A percentile compares a stretch with the other conserved stretches of the same genome.
Conservation (phyloP, 2,888 invertebrate species). For the Ctenicera cuprea region DNA sequence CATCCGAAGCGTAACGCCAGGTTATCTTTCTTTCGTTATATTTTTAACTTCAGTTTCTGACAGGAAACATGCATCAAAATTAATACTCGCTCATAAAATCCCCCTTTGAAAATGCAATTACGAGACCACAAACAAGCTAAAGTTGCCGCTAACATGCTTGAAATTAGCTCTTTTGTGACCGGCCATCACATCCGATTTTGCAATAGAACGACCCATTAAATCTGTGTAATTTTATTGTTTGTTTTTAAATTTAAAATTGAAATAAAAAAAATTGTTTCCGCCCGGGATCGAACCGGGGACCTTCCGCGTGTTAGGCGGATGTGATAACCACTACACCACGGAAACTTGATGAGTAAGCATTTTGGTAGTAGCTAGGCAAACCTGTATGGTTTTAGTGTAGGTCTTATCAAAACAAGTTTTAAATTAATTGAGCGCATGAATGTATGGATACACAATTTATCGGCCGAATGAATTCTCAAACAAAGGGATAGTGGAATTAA, state of each 20-base stretch:
- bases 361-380: neutral
- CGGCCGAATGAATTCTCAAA: neutral
- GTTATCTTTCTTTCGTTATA: constrained; percentile 37
- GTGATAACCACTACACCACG: constrained; percentile 95
- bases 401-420: neutral
- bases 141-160: constrained; percentile 33
- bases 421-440: constrained; percentile 9
- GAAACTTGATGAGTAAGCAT: constrained; percentile 74
- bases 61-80: constrained; percentile 44
- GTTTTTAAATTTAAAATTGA: constrained; percentile 1
- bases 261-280: constrained; percentile 35
- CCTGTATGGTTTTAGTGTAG: neutral
- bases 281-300: constrained; percentile 89
- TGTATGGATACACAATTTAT: neutral
- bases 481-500: neutral
- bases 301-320: constrained; percentile 95
- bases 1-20: constrained; percentile 38
- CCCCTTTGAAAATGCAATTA: constrained; percentile 38
- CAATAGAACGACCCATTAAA: neutral
- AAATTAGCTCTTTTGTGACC: constrained; percentile 22
- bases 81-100: constrained; percentile 36
- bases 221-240: too few species aligned
- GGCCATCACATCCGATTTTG: neutral
- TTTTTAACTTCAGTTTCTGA: constrained; percentile 41
- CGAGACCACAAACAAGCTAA: constrained; percentile 27